Conservation (phyloP, 2,797 vertebrate species). For the Aselliscus stoliczkanus region DNA sequence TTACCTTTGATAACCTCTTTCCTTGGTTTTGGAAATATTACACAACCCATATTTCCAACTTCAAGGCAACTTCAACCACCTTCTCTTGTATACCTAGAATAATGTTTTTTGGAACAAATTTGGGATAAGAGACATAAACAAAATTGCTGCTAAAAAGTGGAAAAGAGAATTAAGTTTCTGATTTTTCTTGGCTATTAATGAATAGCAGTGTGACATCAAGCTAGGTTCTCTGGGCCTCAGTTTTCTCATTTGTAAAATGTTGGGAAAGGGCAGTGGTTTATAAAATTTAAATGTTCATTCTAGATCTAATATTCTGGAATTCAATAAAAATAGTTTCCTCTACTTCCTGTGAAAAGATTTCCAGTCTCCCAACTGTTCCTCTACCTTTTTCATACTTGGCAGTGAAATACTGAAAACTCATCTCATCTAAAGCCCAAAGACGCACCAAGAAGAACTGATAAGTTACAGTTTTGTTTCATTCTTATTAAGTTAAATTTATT, state of each 20-base stretch:
- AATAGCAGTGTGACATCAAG: neutral
- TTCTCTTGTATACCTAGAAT: neutral
- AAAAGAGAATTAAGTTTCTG: neutral
- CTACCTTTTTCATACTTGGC: neutral
- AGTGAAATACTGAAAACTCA: neutral
- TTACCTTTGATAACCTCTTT: neutral
- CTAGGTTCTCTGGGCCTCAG: neutral
- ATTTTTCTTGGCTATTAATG: neutral
- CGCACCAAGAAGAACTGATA: neutral
- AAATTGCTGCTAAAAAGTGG: neutral
- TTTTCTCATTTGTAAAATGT: neutral
- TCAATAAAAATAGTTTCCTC: neutral
- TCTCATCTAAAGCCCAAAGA: neutral
- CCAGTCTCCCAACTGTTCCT: neutral
- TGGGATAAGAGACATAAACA: neutral
- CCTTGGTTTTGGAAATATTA: neutral
- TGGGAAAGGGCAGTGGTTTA: neutral
- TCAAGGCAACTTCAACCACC: neutral
- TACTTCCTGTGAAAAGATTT: neutral
- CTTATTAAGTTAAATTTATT: neutral
- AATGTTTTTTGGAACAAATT: neutral
- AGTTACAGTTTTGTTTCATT: neutral
- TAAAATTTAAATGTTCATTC: neutral
- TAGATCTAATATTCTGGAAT: neutral
- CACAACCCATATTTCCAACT: neutral